These are phyloP conservation scores for Turdus rufiventris DNA, from an alignment of 2,113 vertebrate species.

Conservation along the genomic window DNA sequence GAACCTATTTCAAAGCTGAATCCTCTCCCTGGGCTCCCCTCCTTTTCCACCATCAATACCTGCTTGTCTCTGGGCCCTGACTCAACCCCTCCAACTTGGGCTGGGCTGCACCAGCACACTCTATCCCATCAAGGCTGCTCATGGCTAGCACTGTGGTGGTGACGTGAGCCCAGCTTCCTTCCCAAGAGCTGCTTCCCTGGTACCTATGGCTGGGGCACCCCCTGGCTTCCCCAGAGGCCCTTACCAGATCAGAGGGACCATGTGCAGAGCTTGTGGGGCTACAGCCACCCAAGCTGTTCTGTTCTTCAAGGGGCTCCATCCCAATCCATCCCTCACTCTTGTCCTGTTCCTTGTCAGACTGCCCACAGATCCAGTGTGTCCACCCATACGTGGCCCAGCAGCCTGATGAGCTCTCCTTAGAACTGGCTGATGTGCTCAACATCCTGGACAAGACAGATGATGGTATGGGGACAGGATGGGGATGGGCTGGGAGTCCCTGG, in stretches of 20 bases:
- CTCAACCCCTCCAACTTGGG: not conserved
- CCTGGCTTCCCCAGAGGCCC: not conserved
- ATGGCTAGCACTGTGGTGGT: not conserved
- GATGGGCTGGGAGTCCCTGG: not conserved
- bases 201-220: not conserved
- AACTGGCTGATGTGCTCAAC: slow-evolving; percentile 91
- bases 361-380: slow-evolving; percentile 95
- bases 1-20: not conserved
- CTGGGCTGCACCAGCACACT: not conserved
- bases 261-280: fast-evolving
- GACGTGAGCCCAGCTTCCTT: fast-evolving
- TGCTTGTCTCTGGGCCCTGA: not conserved
- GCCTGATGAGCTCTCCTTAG: slow-evolving; percentile 91
- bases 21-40: not conserved
- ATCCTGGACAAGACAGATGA: slow-evolving; percentile 90
- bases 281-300: fast-evolving
- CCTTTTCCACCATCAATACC: not conserved
- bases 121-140: not conserved
- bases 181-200: fast-evolving
- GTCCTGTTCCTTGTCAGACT: slow-evolving; percentile 70
- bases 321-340: not conserved
- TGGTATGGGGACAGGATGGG: slow-evolving; percentile 59
- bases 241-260: not conserved
- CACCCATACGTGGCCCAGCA: slow-evolving; percentile 92
- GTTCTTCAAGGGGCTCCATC: fast-evolving